Conservation (phyloP, 1,140 invertebrate genomes). For the Drosophila ambigua region DNA sequence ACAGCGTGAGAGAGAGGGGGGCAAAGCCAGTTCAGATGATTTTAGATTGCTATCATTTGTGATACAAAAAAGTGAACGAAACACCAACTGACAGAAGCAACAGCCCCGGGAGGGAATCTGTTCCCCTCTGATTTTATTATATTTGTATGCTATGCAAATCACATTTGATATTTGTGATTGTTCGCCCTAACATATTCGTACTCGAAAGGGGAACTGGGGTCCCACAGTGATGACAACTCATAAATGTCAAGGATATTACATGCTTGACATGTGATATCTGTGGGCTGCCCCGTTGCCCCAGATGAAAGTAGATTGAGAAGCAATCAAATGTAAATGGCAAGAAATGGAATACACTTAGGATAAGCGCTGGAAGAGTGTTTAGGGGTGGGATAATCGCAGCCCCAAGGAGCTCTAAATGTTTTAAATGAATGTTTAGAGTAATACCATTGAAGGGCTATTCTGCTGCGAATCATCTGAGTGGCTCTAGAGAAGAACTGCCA, state of each 20-base stretch:
- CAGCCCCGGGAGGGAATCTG: slow-evolving; percentile 25
- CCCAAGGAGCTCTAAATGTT: slow-evolving; percentile 21
- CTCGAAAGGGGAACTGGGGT: background rate
- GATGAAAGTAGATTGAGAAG: slow-evolving; percentile 48
- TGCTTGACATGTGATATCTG: slow-evolving; percentile 12
- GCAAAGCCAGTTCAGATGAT: slow-evolving; percentile 6
- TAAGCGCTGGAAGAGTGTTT: background rate
- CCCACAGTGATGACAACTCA: slow-evolving; percentile 37
- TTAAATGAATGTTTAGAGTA: slow-evolving; percentile 33
- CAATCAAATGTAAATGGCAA: slow-evolving; percentile 43
- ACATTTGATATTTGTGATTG: slow-evolving; percentile 64
- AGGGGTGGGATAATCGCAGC: slow-evolving; percentile 7
- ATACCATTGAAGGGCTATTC: background rate
- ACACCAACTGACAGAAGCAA: slow-evolving; percentile 26
- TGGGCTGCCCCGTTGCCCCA: slow-evolving; percentile 19
- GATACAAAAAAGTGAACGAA: slow-evolving; percentile 20
- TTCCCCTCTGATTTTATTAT: background rate
- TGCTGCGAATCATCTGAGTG: too few relatives aligned
- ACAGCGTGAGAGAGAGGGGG: slow-evolving; percentile 5
- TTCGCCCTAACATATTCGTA: slow-evolving; percentile 23
- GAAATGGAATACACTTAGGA: slow-evolving; percentile 4
- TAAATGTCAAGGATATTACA: slow-evolving; percentile 65
- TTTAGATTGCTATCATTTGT: slow-evolving; percentile 68
- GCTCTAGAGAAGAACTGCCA: background rate
- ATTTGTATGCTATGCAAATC: slow-evolving; percentile 57